phyloP scores from a whole-genome alignment of 2,797 vertebrate species.

The Gila robusta region DNA sequence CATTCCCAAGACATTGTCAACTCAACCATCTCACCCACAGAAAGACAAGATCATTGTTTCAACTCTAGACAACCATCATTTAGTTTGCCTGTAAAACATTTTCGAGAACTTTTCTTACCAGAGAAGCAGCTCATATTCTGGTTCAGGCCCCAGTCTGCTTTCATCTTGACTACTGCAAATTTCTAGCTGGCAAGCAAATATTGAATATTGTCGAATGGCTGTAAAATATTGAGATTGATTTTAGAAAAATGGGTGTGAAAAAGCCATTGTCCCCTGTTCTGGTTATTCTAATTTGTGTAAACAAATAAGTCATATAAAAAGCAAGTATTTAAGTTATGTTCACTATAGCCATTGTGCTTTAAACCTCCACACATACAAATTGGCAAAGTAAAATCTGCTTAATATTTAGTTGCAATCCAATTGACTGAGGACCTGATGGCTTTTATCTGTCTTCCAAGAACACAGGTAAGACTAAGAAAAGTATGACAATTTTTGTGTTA shows the following conservation, averaged over 20 bases:
- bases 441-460: not conserved
- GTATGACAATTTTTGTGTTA: not conserved
- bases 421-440: not conserved
- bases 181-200: not conserved
- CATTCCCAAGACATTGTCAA: not conserved
- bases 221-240: not conserved
- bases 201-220: not conserved
- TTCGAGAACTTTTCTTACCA: not conserved
- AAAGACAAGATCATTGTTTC: not conserved
- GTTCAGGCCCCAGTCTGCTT: not conserved
- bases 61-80: not conserved
- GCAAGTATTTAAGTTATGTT: not conserved
- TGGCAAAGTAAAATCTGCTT: not conserved
- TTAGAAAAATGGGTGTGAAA: not conserved
- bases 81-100: not conserved
- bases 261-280: not conserved
- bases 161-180: not conserved
- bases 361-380: not conserved
- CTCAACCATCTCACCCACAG: not conserved
- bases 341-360: not conserved
- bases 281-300: conserved; percentile 18
- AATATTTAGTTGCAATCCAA: not conserved
- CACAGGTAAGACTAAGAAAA: not conserved
- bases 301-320: conserved; percentile 31
- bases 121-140: not conserved